These are phyloP conservation scores for Zeugodacus cucurbitae DNA, from an alignment of 1,140 invertebrate genomes.

Conservation along the genomic window DNA sequence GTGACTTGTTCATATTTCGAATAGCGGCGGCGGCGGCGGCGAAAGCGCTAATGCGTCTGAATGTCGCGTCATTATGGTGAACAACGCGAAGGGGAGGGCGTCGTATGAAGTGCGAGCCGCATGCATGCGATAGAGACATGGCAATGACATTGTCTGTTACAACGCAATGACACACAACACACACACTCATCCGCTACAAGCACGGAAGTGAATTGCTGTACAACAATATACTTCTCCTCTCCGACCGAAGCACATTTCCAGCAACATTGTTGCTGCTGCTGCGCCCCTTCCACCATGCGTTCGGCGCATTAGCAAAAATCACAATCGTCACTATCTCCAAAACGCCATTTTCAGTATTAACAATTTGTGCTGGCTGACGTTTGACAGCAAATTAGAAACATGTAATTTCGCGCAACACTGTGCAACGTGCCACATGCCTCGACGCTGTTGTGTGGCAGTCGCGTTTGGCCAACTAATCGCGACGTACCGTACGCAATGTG, in stretches of 20 bases:
- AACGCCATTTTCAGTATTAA: not conserved
- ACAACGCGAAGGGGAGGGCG: not conserved
- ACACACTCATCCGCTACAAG: not conserved
- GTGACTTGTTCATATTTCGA: conserved; percentile 26
- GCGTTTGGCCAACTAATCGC: not conserved
- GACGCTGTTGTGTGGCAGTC: not conserved
- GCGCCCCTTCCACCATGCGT: not conserved
- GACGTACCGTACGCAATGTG: not conserved
- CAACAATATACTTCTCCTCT: not conserved
- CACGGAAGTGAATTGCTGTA: conserved; percentile 12
- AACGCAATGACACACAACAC: not conserved
- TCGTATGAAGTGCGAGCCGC: not conserved
- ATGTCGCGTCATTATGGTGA: not conserved
- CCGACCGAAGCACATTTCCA: not conserved
- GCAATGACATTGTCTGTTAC: conserved; percentile 1
- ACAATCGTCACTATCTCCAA: not conserved
- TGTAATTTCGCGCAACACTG: not conserved
- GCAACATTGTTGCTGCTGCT: conserved; percentile 7
- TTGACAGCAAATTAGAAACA: conserved; percentile 14
- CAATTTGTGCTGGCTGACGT: not conserved
- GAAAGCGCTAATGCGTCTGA: conserved; percentile 19
- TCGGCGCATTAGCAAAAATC: not conserved
- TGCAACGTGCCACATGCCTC: not conserved
- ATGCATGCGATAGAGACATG: not conserved
- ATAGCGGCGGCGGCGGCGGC: not conserved